A percentile compares a stretch with the other conserved stretches of the same genome.
phyloP scores from a whole-genome alignment of 2,797 vertebrate genomes.

The Hafferia zeledoni region DNA sequence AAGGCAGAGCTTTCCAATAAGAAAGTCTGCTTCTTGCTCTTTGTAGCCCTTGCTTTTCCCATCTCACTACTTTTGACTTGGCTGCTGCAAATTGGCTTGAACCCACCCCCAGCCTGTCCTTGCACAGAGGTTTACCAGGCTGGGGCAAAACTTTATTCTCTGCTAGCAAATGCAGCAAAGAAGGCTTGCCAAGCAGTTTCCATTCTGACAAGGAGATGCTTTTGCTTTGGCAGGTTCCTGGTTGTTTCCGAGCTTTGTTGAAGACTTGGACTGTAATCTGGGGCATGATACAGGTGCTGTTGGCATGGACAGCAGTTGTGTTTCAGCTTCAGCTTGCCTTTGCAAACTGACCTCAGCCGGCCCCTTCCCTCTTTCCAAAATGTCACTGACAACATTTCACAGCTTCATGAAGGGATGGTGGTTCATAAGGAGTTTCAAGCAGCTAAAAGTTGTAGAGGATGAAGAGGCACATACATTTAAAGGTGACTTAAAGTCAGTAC shows the following conservation, averaged over 20 bases:
- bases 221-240: background rate
- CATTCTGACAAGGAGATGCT: background rate
- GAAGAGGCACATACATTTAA: background rate
- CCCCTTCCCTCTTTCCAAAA: background rate
- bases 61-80: background rate
- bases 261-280: background rate
- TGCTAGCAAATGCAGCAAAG: background rate
- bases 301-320: background rate
- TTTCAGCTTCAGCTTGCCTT: background rate
- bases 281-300: accelerated
- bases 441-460: background rate
- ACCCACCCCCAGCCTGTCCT: background rate
- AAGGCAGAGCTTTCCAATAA: background rate
- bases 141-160: background rate
- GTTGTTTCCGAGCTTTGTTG: background rate
- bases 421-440: background rate
- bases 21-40: background rate
- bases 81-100: background rate
- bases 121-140: accelerated
- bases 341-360: background rate
- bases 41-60: background rate
- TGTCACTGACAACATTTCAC: background rate
- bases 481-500: background rate
- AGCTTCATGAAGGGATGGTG: background rate
- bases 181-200: background rate